A percentile compares a stretch with the other conserved stretches of the same genome.
phyloP scores from a whole-genome alignment of 2,113 vertebrate genomes.

The Apistogramma diplotaenia region DNA sequence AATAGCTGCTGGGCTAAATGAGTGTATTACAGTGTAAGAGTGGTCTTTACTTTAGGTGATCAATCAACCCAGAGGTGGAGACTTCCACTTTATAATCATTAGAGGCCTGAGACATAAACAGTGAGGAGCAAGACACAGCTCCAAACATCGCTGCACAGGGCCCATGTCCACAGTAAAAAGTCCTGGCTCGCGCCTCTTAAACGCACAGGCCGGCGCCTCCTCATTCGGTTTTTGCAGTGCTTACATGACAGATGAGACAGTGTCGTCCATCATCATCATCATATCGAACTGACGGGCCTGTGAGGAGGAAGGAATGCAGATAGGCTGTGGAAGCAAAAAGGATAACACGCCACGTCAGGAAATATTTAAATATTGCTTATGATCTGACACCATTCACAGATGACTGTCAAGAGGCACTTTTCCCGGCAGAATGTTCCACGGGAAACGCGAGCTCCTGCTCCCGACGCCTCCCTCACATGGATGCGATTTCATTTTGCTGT shows the following conservation, averaged over 20 bases:
- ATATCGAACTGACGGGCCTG: slow-evolving; percentile 19
- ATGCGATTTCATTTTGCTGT: slow-evolving; percentile 48
- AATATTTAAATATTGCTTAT: slow-evolving; percentile 27
- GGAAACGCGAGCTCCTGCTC: slow-evolving; percentile 45
- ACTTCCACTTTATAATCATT: slow-evolving; percentile 63
- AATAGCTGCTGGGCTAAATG: slow-evolving; percentile 33
- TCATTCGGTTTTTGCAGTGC: slow-evolving; percentile 44
- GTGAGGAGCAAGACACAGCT: slow-evolving; percentile 32
- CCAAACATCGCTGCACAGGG: slow-evolving; percentile 50
- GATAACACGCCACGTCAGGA: background rate
- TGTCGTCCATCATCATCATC: slow-evolving; percentile 57
- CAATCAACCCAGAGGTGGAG: slow-evolving; percentile 61
- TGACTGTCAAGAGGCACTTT: slow-evolving; percentile 11
- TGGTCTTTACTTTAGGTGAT: slow-evolving; percentile 61
- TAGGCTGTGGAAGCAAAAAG: slow-evolving; percentile 16
- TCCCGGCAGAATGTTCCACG: slow-evolving; percentile 6
- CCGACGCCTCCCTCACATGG: slow-evolving; percentile 32
- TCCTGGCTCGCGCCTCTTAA: background rate
- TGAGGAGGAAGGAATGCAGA: slow-evolving; percentile 41
- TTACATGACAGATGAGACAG: slow-evolving; percentile 35
- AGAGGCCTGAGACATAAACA: slow-evolving; percentile 55
- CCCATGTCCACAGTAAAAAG: slow-evolving; percentile 25
- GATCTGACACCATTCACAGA: slow-evolving; percentile 38
- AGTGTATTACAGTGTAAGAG: slow-evolving; percentile 46
- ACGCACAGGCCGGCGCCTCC: slow-evolving; percentile 10